Percentiles rank a stretch among this genome's conserved stretches.
These are phyloP conservation scores for Lateolabrax maculatus DNA, from an alignment of 2,797 vertebrate species.

Conservation along the genomic window DNA sequence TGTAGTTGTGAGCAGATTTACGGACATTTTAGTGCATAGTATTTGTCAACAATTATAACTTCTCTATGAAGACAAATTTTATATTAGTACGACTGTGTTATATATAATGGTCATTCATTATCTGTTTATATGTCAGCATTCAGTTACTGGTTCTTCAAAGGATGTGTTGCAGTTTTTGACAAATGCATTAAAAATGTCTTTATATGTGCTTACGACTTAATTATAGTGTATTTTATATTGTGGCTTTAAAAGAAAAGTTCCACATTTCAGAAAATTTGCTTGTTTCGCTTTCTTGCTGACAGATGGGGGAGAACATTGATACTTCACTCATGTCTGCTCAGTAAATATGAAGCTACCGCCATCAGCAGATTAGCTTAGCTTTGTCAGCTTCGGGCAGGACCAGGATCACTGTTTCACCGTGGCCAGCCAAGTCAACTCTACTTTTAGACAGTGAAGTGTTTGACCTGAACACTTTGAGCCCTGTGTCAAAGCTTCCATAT, in stretches of 20 bases:
- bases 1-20: not conserved
- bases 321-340: too few relatives aligned
- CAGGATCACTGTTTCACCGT: too few relatives aligned
- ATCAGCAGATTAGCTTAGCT: too few relatives aligned
- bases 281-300: not conserved
- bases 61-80: not conserved
- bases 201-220: not conserved
- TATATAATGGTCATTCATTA: not conserved
- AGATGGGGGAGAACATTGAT: too few relatives aligned
- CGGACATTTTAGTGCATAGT: not conserved
- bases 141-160: not conserved
- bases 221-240: not conserved
- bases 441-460: not conserved
- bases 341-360: too few relatives aligned
- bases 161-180: not conserved
- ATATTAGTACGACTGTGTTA: not conserved
- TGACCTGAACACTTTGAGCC: not conserved
- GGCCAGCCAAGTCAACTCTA: too few relatives aligned
- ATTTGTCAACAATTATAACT: not conserved
- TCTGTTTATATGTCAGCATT: not conserved
- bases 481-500: not conserved
- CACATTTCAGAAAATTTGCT: too few relatives aligned
- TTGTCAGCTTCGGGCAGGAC: not conserved
- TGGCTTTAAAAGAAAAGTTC: not conserved
- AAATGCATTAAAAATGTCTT: not conserved